These are phyloP conservation scores for Ectemnius cavifrons DNA, from an alignment of 2,888 invertebrate genomes.

Conservation along the genomic window DNA sequence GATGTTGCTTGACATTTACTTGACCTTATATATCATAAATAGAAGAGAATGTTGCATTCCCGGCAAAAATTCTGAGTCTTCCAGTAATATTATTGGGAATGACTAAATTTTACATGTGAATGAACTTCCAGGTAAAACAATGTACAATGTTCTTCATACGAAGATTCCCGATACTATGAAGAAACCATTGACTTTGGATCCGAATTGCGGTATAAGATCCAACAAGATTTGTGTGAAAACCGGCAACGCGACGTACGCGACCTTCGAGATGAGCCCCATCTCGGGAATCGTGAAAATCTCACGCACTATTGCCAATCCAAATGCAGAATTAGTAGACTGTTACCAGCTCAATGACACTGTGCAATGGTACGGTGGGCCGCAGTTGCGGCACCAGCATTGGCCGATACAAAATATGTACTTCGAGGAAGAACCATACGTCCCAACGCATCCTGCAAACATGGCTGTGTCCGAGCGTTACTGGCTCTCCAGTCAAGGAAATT, in stretches of 20 bases:
- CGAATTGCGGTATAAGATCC: constrained; percentile 28
- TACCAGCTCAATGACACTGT: constrained; percentile 55
- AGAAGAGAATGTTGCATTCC: no score
- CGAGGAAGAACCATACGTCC: constrained; percentile 81
- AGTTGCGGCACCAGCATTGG: constrained; percentile 82
- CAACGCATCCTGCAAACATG: constrained; percentile 76
- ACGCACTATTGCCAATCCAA: constrained; percentile 38
- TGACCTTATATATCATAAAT: no score
- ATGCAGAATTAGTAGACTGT: constrained; percentile 64
- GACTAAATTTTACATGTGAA: no score
- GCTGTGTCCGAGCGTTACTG: constrained; percentile 83
- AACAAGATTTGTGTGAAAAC: constrained; percentile 55
- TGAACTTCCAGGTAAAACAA: constrained; percentile 40
- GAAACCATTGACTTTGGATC: constrained; percentile 13
- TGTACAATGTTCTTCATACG: constrained; percentile 52
- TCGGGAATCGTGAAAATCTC: constrained; percentile 51
- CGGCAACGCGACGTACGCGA: constrained; percentile 49
- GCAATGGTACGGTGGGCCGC: constrained; percentile 86
- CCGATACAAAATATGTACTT: constrained; percentile 82
- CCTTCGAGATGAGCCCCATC: constrained; percentile 40
- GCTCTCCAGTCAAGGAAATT: constrained; percentile 85
- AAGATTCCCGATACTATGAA: constrained; percentile 11
- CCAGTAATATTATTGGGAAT: no score
- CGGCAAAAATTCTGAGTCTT: no score
- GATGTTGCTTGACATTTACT: no score